Base-by-base conservation (phyloP, 2,113 vertebrate genomes). In the Polypterus bichir region DNA sequence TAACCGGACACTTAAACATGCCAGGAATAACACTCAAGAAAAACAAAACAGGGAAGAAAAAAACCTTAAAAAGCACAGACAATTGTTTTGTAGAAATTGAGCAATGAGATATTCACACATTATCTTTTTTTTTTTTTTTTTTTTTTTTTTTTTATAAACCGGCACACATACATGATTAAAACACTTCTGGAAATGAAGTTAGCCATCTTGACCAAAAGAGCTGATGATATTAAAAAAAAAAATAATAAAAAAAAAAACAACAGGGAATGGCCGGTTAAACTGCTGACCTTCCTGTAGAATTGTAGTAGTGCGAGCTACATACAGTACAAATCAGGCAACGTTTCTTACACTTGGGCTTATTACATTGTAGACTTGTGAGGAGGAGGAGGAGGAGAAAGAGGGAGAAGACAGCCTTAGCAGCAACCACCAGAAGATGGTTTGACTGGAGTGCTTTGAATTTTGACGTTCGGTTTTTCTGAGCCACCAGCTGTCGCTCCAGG, bases 361-460 rank as follows among this genome's bases (percentile, higher is more conserved):
- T 81, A 81, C 81, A 87, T 90, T 85, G 83, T 78, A 86, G 86
- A 88, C 84, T 88, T 87, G 83, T 82, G 87, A 87, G 81, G 72
- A 68, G 68, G 74, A 73, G 76, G 9, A 83, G 67, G 62, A 74
- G 68, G 57, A 73, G 77, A 79, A 72, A 74, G 67, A 66, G 70
- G 53, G 62, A 66, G 57, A 64, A 6, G 59, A 54, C 52, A 58
- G 74, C 85, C 83, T 89, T 89, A 89, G 84, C 86, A 98, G 91
- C 94, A 98, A 76, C 92, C 92, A 80, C 92, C 94, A 3, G 91
- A 87, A 66, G 92, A 90, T 74, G 92, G 88, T 86, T 96, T 98
- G 75, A 97, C 93, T 10, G 94, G 95, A 84, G 92, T 96, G 91
- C 95, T 98, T 85, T 97, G 90, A 78, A 98, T 96, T 85, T 94